Conservation (phyloP, 2,113 vertebrate species). For the Kobus ellipsiprymnus region DNA sequence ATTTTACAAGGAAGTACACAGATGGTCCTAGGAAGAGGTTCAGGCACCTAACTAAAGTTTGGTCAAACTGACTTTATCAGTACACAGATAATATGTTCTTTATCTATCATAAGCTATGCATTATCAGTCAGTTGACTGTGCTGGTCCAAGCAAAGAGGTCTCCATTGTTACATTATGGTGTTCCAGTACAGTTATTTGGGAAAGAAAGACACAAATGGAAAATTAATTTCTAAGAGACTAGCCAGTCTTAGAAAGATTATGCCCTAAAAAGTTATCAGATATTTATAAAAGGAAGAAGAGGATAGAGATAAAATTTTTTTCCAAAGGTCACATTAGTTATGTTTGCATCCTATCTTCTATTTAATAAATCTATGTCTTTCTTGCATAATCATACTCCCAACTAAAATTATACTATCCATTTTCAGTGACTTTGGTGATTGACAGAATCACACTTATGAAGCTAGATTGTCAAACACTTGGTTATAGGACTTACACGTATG, state of each 20-base stretch:
- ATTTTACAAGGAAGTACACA: background rate
- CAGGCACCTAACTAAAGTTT: background rate
- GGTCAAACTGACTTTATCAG: background rate
- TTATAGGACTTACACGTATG: background rate
- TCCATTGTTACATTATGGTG: background rate
- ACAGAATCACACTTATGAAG: background rate
- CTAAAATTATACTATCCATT: background rate
- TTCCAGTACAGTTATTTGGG: background rate
- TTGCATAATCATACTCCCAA: background rate
- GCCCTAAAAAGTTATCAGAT: background rate
- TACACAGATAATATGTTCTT: background rate
- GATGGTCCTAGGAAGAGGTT: background rate
- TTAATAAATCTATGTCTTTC: background rate
- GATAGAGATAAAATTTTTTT: background rate
- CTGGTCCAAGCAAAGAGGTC: background rate
- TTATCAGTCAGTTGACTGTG: background rate
- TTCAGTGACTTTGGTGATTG: background rate
- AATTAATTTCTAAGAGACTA: background rate
- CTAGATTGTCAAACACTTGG: background rate
- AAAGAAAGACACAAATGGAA: background rate
- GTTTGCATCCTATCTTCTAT: background rate
- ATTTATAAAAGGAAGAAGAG: background rate
- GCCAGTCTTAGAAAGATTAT: background rate
- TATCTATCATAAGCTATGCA: background rate
- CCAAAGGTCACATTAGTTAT: background rate